Evolutionary conservation across 2,113 vertebrate species (phyloP).

Genomic region (Anhinga anhinga): DNA sequence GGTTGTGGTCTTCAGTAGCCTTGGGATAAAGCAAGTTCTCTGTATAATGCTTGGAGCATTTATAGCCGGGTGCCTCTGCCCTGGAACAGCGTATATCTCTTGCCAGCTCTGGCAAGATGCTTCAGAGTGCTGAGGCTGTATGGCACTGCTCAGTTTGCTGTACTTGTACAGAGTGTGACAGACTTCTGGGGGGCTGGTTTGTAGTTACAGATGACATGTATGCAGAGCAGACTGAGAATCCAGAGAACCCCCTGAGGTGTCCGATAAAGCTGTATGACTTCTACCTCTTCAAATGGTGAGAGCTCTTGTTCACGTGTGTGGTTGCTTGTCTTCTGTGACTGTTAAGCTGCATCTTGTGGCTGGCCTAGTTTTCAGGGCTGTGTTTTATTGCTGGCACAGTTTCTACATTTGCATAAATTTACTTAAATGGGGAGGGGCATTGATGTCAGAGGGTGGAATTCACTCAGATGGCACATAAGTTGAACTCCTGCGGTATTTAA

Average conservation of each 20-base stretch:
- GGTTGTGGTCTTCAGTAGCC: background rate
- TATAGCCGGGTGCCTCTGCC: background rate
- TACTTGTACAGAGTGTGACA: background rate
- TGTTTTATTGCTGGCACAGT: background rate
- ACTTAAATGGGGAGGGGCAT: background rate
- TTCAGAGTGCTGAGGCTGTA: background rate
- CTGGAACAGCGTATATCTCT: background rate
- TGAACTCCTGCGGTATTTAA: background rate
- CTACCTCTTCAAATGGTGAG: constrained; percentile 99
- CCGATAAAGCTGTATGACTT: constrained; percentile 99
- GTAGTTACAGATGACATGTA: constrained; percentile 97
- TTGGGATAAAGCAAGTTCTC: background rate
- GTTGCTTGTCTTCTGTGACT: background rate
- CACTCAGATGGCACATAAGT: background rate
- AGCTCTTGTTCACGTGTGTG: background rate
- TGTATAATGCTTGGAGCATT: background rate
- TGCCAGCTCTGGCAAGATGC: background rate
- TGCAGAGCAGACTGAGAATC: constrained; percentile 95
- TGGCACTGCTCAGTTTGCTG: background rate
- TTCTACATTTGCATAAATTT: background rate
- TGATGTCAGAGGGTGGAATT: background rate
- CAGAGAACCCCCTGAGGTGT: constrained; percentile 96
- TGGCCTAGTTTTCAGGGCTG: background rate
- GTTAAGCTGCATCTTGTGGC: background rate
- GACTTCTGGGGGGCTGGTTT: constrained; percentile 53